phyloP scores from a whole-genome alignment of 2,888 invertebrate genomes.

The Tribolium freemani region DNA sequence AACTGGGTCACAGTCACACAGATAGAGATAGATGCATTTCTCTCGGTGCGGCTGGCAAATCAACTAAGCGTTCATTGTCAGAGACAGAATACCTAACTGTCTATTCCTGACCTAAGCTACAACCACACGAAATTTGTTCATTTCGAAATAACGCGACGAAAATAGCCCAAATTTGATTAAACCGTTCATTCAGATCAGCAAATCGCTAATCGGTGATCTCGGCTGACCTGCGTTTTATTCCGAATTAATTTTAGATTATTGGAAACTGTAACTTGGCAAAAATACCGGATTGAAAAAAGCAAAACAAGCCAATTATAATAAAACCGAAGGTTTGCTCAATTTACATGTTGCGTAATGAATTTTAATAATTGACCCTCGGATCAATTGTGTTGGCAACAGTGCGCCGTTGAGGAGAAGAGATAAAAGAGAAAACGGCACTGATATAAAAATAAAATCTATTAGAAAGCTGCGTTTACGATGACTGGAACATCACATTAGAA shows the following conservation, averaged over 20 bases:
- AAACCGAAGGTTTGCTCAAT: neutral
- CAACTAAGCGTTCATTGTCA: conserved; percentile 45
- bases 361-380: neutral
- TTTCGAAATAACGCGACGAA: neutral
- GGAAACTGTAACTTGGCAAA: conserved; percentile 20
- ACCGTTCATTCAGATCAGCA: neutral
- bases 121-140: neutral
- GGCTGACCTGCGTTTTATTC: neutral
- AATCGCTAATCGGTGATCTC: neutral
- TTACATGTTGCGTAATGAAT: conserved; percentile 8
- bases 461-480: conserved; percentile 35
- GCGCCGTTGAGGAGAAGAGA: neutral
- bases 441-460: conserved; percentile 37
- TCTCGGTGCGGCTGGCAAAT: conserved; percentile 43
- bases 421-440: conserved; percentile 31
- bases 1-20: conserved; percentile 67
- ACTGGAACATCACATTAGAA: conserved; percentile 14
- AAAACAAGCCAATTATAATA: conserved; percentile 7
- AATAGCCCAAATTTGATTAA: neutral
- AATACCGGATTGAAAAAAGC: conserved; percentile 4
- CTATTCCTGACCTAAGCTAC: conserved; percentile 47
- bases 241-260: conserved; percentile 10
- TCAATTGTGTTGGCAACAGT: neutral
- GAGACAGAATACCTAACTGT: conserved; percentile 43
- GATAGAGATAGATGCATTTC: conserved; percentile 57